Base-by-base conservation (phyloP, 1,140 invertebrate species). In the Patella vulgata region DNA sequence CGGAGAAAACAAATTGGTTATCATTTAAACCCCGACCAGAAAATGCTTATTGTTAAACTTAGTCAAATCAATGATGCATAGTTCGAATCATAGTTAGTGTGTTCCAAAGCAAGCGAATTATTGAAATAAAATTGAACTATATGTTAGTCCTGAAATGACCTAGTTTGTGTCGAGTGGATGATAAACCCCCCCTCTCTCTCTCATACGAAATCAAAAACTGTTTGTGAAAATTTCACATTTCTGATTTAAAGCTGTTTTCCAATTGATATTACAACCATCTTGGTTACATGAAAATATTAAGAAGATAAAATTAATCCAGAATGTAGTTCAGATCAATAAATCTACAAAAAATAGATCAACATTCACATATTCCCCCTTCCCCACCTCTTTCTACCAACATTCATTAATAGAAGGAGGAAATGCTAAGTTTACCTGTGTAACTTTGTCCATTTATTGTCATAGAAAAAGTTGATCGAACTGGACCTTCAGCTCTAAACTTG, bases 351-450 rank as follows among this genome's bases (percentile, higher is more conserved):
- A 23, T 9, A 47, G 12, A 47, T 11, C 11, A 39, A 21, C 36
- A 54, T 5, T 12, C 12, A 11, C 19, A 12, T 25, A 54, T 19
- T 27, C 19, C 19, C 25, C 25, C 33, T 27, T 27, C 2, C 46
- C 46, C 21, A 47, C 8, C 12, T 17, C 46, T 12, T 17, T 12
- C 11, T 14, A 23, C 9, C 9, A 5, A 17, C 19, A 4, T 57
- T 44, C 63, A 40, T 8, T 14, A 57, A 3, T 3, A 27, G 11
- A 21, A 11, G 8, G 14, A 11, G 25, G 19, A 75, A 39, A 33
- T 53, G 31, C 39, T 46, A 53, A n/a, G 30, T 19, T n/a, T 48
- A 73, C 71, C 64, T 65, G 68, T 73, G 36, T 65, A 70, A 28
- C 53, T 21, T 27, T 57, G 51, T 11, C 68, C 68, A 53, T 73